phyloP scores from a whole-genome alignment of 2,113 vertebrate genomes.

The Rhabdomys dilectus region DNA sequence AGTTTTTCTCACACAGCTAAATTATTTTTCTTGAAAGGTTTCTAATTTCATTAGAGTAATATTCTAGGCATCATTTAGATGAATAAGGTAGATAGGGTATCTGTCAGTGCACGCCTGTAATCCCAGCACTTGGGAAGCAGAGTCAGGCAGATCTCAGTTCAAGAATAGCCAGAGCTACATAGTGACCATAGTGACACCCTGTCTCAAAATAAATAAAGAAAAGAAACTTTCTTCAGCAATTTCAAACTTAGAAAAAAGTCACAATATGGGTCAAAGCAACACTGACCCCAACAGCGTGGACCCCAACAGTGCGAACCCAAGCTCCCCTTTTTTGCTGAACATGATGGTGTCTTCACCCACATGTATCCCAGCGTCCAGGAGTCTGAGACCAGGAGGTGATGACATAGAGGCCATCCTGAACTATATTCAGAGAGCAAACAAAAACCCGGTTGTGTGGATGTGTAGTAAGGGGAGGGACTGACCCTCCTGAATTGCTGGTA shows the following conservation, averaged over 20 bases:
- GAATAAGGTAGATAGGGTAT: background rate
- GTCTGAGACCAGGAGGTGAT: background rate
- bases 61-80: background rate
- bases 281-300: too few relatives aligned
- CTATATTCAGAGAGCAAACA: background rate
- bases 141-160: background rate
- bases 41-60: background rate
- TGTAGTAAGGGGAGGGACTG: background rate
- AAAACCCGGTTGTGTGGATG: too few relatives aligned
- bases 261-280: background rate
- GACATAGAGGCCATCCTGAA: background rate
- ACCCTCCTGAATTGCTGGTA: background rate
- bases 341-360: background rate
- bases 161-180: background rate
- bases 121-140: background rate
- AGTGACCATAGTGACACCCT: background rate
- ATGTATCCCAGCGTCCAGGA: background rate
- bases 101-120: background rate
- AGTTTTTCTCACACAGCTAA: background rate
- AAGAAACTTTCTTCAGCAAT: background rate
- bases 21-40: background rate
- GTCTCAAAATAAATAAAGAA: background rate
- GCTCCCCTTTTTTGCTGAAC: background rate
- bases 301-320: too few relatives aligned
- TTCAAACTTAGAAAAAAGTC: background rate